These are phyloP conservation scores for Halocynthia roretzi DNA, from an alignment of 23 tunicate species.

Conservation along the genomic window DNA sequence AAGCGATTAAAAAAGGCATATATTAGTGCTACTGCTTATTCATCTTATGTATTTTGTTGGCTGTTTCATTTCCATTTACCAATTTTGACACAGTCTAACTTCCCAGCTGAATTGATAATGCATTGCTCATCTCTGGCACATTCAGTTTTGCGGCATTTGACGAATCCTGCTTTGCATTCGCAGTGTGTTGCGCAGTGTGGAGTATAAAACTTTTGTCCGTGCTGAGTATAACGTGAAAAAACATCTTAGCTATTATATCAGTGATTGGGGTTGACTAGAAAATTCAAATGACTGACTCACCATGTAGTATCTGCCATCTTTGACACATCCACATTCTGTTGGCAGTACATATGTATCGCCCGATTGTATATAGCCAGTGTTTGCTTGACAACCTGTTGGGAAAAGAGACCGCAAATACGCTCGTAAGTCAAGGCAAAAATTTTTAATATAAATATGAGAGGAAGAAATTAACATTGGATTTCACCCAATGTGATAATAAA, in stretches of 20 bases:
- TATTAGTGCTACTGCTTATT: not conserved
- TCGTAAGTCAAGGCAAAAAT: not conserved
- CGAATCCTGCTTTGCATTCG: conserved; percentile 22
- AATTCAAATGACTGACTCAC: conserved; percentile 11
- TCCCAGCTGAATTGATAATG: conserved; percentile 27
- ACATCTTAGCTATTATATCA: too few species aligned
- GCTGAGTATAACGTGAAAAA: conserved; percentile 12
- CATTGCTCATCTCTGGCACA: conserved; percentile 42
- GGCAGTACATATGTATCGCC: conserved; percentile 33
- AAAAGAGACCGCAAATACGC: too few species aligned
- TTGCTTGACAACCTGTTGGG: conserved; percentile 36
- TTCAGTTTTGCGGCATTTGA: conserved; percentile 13
- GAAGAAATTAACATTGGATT: not conserved
- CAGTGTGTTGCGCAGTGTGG: conserved; percentile 26
- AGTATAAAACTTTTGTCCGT: conserved; percentile 34
- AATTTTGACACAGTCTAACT: conserved; percentile 24
- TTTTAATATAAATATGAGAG: not conserved
- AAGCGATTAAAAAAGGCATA: not conserved
- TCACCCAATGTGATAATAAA: not conserved
- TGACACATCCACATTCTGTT: conserved; percentile 38
- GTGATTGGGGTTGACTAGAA: too few species aligned
- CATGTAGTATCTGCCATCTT: conserved; percentile 42
- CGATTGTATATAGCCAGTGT: conserved; percentile 37
- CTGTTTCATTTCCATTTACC: conserved; percentile 21
- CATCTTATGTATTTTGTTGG: not conserved